These are phyloP conservation scores for Hyles vespertilio DNA, from an alignment of 1,140 invertebrate species.

Conservation along the genomic window DNA sequence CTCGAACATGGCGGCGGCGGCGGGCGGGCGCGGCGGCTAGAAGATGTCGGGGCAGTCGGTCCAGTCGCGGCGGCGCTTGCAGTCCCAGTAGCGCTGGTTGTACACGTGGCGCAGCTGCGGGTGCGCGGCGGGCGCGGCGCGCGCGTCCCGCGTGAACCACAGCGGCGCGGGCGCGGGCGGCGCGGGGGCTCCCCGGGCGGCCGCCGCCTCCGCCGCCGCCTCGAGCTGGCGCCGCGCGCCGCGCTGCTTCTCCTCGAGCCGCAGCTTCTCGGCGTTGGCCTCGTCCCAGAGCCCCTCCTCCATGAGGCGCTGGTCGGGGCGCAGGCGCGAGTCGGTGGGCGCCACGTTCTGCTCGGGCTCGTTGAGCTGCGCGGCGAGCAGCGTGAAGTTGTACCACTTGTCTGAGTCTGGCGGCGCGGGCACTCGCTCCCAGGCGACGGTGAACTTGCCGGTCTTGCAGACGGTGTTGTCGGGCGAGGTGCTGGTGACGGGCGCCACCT, in stretches of 20 bases:
- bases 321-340: slow-evolving; percentile 94
- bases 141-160: slow-evolving; percentile 88
- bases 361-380: slow-evolving; percentile 96
- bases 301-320: slow-evolving; percentile 98
- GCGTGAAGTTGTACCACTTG: slow-evolving; percentile 95
- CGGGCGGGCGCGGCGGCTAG: slow-evolving; percentile 60
- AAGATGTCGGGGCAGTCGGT: slow-evolving; percentile 94
- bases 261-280: slow-evolving; percentile 93
- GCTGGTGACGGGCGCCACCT: slow-evolving; percentile 92
- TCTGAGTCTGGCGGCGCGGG: slow-evolving; percentile 82
- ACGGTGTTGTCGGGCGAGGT: slow-evolving; percentile 88
- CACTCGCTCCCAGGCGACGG: slow-evolving; percentile 90
- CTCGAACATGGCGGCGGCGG: background rate
- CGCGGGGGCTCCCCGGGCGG: slow-evolving; percentile 77
- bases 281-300: slow-evolving; percentile 97
- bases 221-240: slow-evolving; percentile 84
- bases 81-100: slow-evolving; percentile 94
- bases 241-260: slow-evolving; percentile 97
- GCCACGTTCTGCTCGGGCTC: slow-evolving; percentile 94
- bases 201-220: slow-evolving; percentile 86
- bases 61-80: slow-evolving; percentile 94
- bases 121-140: slow-evolving; percentile 68
- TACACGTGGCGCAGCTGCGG: slow-evolving; percentile 88
- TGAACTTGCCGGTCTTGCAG: slow-evolving; percentile 92
- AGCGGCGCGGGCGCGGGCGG: slow-evolving; percentile 89